Base-by-base conservation (phyloP, 37 sponge, comb jelly and placozoan species). In the Bolinopsis microptera region DNA sequence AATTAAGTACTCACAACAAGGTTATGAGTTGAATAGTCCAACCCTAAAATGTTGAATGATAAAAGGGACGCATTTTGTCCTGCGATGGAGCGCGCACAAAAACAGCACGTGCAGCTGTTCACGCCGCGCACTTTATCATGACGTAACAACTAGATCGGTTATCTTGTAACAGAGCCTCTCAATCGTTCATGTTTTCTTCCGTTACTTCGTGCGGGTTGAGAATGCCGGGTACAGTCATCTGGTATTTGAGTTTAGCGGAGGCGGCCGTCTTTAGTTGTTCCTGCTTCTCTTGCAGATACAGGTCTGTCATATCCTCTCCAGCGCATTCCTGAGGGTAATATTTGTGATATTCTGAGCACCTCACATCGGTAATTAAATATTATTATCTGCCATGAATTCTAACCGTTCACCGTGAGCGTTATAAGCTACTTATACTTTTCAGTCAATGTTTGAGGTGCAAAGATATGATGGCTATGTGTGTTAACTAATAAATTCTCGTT, bases 151-250 rank as follows among this genome's bases (percentile, higher is more conserved):
- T 48, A 48, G 61, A 48, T 18, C 61, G 5, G 61, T 48, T 48
- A 5, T 48, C 13, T 13, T 48, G 5, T 13, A 5, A 48, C 61
- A 48, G 13, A n/a, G 13, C 61, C 5, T 18, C 74, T 70, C 74
- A 70, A 26, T 80, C 82, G 35, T 96, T 95, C 95, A 95, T 96
- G 61, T 48, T 48, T 30, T 98, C 97, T 40, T 98, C 99, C 8
- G 97, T 96, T 76, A 98, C 93, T 48, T 98, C 99, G 72, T 98
- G 97, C 27, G 99, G 99, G 94, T 98, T 98, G 35, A 98, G 95
- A 41, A 98, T 97, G 18, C 99, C 99, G 0, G 99, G 99, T 0
- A 98, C 96, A 0, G 94, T 68, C 69, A 96, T 68, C 83, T 96
- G 96, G 69, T 93, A 92, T 39, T 94, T 77, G 25, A 97, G 94